Conservation (phyloP, 64 coral and sea anemone species). For the Montipora sp. region DNA sequence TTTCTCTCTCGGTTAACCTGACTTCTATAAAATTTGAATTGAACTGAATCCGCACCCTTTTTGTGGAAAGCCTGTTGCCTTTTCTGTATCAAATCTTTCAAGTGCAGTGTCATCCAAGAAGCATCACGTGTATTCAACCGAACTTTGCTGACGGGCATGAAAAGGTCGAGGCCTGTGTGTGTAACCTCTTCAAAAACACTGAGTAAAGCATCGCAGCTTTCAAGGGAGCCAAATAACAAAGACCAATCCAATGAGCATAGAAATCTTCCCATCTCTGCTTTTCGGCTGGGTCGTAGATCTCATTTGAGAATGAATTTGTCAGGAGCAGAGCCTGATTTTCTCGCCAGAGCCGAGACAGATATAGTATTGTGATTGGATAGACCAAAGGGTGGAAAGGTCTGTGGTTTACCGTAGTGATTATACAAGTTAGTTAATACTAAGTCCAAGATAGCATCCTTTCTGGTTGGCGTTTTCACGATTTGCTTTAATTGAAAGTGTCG, state of each 20-base stretch:
- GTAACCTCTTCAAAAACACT: slow-evolving; percentile 27
- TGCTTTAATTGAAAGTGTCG: too few species aligned
- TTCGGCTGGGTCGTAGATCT: slow-evolving; percentile 15
- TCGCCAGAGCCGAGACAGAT: neutral
- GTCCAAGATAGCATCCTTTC: too few species aligned
- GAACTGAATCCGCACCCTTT: neutral
- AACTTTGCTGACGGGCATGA: slow-evolving; percentile 34
- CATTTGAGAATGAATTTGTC: slow-evolving; percentile 22
- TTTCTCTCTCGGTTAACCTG: neutral
- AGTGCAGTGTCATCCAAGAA: neutral
- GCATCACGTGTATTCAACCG: neutral
- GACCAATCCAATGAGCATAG: slow-evolving; percentile 35
- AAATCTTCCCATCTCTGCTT: slow-evolving; percentile 62
- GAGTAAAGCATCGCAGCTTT: slow-evolving; percentile 23
- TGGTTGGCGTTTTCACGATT: too few species aligned
- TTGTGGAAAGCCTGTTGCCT: slow-evolving; percentile 5
- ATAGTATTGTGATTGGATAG: slow-evolving; percentile 69
- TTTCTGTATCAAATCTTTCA: neutral
- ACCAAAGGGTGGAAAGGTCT: slow-evolving; percentile 54
- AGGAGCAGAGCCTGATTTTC: neutral
- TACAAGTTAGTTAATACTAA: slow-evolving; percentile 27
- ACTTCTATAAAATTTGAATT: neutral
- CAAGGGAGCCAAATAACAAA: slow-evolving; percentile 23
- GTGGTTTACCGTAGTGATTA: neutral
- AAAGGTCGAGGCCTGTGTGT: slow-evolving; percentile 37